Conservation (phyloP, 2,113 vertebrate genomes). For the Oncorhynchus clarkii region DNA sequence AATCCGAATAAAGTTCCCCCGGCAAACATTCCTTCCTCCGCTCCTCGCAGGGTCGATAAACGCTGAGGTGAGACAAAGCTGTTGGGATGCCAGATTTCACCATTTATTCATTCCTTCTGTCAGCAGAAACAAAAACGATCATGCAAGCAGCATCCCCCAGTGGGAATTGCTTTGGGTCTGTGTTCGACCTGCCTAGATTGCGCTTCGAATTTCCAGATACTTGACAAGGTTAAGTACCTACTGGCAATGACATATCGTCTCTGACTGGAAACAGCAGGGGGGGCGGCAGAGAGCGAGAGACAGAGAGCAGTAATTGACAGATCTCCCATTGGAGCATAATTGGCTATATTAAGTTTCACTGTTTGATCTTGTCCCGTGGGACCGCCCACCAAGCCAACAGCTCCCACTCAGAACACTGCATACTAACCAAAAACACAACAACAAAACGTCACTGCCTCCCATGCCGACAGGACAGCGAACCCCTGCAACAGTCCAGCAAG, state of each 20-base stretch:
- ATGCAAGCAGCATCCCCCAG: background rate
- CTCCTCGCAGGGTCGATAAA: background rate
- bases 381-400: background rate
- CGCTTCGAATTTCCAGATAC: constrained; percentile 11
- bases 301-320: constrained; percentile 22
- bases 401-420: background rate
- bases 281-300: background rate
- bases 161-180: background rate
- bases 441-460: background rate
- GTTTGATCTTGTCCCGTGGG: constrained; percentile 7
- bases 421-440: background rate
- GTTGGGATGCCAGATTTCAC: background rate
- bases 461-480: too few relatives aligned
- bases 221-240: constrained; percentile 36
- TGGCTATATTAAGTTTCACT: constrained; percentile 13
- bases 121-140: constrained; percentile 22
- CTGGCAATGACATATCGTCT: constrained; percentile 12
- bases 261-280: background rate
- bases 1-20: background rate
- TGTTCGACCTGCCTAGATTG: background rate
- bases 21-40: background rate
- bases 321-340: constrained; percentile 25
- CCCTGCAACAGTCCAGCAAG: too few relatives aligned
- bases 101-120: constrained; percentile 32
- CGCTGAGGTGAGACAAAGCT: constrained; percentile 16